phyloP scores from a whole-genome alignment of 2,797 vertebrate genomes.

The Pseudochirops corinnae region DNA sequence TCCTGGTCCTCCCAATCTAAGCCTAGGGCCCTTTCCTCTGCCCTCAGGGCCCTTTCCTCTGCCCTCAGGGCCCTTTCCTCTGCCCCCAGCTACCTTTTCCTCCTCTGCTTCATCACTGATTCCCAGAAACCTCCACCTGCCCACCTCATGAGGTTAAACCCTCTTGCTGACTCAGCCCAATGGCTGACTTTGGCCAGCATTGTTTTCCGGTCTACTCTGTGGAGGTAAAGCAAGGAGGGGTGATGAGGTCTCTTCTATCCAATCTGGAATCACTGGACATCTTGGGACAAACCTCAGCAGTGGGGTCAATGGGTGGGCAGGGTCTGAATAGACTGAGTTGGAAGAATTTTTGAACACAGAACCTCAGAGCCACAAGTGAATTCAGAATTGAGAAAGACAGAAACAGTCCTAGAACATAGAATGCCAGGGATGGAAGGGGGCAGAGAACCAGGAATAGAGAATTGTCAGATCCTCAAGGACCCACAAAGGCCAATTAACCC shows the following conservation, averaged over 20 bases:
- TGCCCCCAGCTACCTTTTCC: not conserved
- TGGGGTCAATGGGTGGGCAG: not conserved
- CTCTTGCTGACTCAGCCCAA: not conserved
- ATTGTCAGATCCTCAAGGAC: not conserved
- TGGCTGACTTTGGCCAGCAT: not conserved
- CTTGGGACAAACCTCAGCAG: not conserved
- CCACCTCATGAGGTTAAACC: not conserved
- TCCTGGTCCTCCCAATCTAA: not conserved
- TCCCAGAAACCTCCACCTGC: not conserved
- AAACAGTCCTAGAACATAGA: not conserved
- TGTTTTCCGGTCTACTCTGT: not conserved
- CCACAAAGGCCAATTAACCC: not conserved
- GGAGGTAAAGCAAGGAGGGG: not conserved
- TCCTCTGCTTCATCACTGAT: not conserved
- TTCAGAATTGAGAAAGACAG: not conserved
- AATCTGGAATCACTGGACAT: not conserved
- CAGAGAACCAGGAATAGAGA: not conserved
- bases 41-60: not conserved
- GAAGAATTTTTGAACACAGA: not conserved
- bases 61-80: not conserved
- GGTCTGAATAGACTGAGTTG: not conserved
- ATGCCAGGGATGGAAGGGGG: not conserved
- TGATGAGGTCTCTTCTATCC: not conserved
- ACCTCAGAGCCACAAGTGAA: not conserved
- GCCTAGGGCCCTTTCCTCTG: not conserved